A percentile compares a stretch with the other conserved stretches of the same genome.
Evolutionary conservation across 2,113 vertebrate genomes (phyloP).

Genomic region (Xiphias gladius): DNA sequence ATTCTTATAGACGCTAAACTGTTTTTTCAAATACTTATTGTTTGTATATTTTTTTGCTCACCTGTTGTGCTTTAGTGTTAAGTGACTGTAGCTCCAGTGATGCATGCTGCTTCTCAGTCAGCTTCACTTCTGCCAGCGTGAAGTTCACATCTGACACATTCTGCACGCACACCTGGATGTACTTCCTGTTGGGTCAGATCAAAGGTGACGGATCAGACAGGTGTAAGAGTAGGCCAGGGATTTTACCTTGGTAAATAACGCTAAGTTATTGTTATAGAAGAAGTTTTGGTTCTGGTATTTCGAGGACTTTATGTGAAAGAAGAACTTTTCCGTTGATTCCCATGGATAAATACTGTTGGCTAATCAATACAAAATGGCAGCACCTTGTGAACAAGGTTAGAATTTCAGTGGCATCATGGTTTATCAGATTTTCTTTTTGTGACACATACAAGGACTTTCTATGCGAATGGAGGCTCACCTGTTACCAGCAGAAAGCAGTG

Average conservation of each 20-base stretch:
- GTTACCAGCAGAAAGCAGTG: conserved; percentile 92
- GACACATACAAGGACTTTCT: not conserved
- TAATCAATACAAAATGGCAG: too few species aligned
- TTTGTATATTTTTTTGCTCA: conserved; percentile 68
- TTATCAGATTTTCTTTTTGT: not conserved
- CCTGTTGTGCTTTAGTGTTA: conserved; percentile 88
- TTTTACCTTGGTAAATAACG: not conserved
- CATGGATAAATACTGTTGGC: too few species aligned
- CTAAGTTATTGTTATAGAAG: too few species aligned
- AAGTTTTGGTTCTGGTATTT: not conserved
- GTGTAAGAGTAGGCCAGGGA: not conserved
- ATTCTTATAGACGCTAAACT: too few species aligned
- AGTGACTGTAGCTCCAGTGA: conserved; percentile 86
- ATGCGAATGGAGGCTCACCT: conserved; percentile 80
- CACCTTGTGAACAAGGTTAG: too few species aligned
- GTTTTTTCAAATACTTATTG: too few species aligned
- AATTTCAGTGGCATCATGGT: too few species aligned
- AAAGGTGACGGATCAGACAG: conserved; percentile 12
- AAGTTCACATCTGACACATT: conserved; percentile 94
- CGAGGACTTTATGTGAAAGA: not conserved
- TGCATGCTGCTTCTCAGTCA: conserved; percentile 80
- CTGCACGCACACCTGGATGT: conserved; percentile 93
- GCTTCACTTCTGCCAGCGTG: conserved; percentile 86
- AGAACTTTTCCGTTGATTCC: too few species aligned
- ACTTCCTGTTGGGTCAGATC: conserved; percentile 88